These are phyloP conservation scores for Melanotaenia nigrans DNA, from an alignment of 2,797 vertebrate genomes.

Conservation along the genomic window DNA sequence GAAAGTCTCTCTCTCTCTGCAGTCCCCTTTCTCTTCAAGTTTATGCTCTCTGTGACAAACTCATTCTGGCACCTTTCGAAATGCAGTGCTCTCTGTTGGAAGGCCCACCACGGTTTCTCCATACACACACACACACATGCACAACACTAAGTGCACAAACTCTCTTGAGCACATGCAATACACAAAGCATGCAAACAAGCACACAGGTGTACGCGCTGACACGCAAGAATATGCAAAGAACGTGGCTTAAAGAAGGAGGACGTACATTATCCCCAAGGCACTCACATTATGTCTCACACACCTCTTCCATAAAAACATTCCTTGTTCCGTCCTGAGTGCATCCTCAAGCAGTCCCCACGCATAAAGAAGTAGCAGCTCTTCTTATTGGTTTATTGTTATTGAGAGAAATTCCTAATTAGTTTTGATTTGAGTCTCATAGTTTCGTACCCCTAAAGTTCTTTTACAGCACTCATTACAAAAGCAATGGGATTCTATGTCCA, in stretches of 20 bases:
- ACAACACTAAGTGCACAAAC: constrained; percentile 38
- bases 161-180: constrained; percentile 29
- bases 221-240: constrained; percentile 14
- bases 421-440: constrained; percentile 52
- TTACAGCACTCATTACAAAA: constrained; percentile 56
- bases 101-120: constrained; percentile 62
- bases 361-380: constrained; percentile 44
- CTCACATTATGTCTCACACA: constrained; percentile 38
- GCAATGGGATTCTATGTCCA: constrained; percentile 41
- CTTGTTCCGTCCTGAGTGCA: constrained; percentile 37
- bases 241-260: constrained; percentile 32
- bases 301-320: constrained; percentile 33
- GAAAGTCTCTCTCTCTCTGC: constrained; percentile 83
- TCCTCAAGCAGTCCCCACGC: constrained; percentile 45
- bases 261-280: constrained; percentile 18
- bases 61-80: constrained; percentile 87
- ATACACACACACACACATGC: constrained; percentile 27
- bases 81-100: constrained; percentile 73
- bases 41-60: constrained; percentile 88
- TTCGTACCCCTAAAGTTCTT: constrained; percentile 54
- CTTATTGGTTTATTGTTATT: constrained; percentile 59
- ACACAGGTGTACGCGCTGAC: constrained; percentile 30
- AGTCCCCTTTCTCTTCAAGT: constrained; percentile 85
- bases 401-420: constrained; percentile 65
- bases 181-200: constrained; percentile 27